Evolutionary conservation across 2,113 vertebrate genomes (phyloP).

Genomic region (Proteles cristata): DNA sequence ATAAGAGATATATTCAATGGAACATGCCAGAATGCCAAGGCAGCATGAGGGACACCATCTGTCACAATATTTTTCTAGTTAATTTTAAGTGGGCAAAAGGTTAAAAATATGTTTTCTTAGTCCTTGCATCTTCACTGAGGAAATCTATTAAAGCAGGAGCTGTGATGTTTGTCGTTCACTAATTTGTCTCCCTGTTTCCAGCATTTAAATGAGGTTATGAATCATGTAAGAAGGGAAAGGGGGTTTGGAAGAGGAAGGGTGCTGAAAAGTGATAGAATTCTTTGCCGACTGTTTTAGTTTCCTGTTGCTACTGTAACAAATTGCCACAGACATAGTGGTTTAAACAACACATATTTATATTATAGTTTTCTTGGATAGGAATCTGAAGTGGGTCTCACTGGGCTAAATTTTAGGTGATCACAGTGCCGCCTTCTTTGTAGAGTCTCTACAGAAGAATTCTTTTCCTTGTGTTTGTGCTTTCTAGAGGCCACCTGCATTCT

Average conservation of each 20-base stretch:
- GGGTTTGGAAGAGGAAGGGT: neutral
- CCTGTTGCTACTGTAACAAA: slow-evolving; percentile 15
- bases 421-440: neutral
- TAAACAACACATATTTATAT: neutral
- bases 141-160: slow-evolving; percentile 69
- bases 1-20: slow-evolving; percentile 77
- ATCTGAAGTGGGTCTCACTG: neutral
- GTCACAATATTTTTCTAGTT: slow-evolving; percentile 86
- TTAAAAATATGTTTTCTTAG: slow-evolving; percentile 84
- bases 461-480: neutral
- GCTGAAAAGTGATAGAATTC: slow-evolving; percentile 19
- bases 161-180: slow-evolving; percentile 63
- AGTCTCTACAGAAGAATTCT: neutral
- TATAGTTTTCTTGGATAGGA: neutral
- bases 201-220: slow-evolving; percentile 54
- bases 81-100: slow-evolving; percentile 83
- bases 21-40: slow-evolving; percentile 83
- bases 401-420: neutral
- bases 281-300: slow-evolving; percentile 33
- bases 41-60: slow-evolving; percentile 83
- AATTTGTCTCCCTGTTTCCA: slow-evolving; percentile 41
- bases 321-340: neutral
- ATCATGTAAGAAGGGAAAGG: neutral
- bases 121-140: slow-evolving; percentile 72
- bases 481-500: neutral